Evolutionary conservation across 2,888 invertebrate genomes (phyloP), one percentile per base, ranked within the genome.

Genomic region (Nomada fucata): DNA sequence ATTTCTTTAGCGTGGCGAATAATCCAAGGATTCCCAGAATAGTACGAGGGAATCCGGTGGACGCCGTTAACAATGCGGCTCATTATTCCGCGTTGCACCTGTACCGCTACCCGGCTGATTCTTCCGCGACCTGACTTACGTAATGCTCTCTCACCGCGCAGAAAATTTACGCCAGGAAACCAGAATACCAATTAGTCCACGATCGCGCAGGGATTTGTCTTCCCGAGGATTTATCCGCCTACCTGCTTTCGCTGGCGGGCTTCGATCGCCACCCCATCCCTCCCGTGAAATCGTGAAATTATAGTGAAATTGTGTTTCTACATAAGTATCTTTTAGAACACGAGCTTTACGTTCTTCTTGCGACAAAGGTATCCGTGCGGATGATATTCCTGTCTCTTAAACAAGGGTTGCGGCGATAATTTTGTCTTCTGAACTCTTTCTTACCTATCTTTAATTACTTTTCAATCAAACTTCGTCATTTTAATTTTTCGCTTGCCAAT

Each of bases 121-220:
- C 81, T 70, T 78, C 78, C 81, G 69, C 61, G 67, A 70, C 60
- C n/a, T 61, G 68, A 57, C 44, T 82, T 82, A 82, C 75, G 74
- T 75, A 82, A 82, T 57, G 65, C 20, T 52, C 36, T 50, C 65
- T 64, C 47, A 26, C 20, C 20, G 55, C n/a, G 67, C 55, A 29
- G 76, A 63, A 76, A 80, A 80, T 77, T 80, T 77, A 76, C 73
- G 59, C 65, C 53, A 36, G 23, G 74, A 65, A 74, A 61, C 79
- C 44, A 67, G 79, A 71, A 79, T 82, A 79, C 82, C 82, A 82
- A 82, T 82, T 82, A 82, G 79, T 65, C 70, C 29, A 52, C 50
- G 59, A n/a, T 47, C 61, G 44, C 67, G 50, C 55, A 29, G 55
- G 42, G 61, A 79, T 79, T 79, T 74, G 79, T 72, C 80, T 68